Conservation (phyloP, 2,888 invertebrate species). For the Nemotelus nigrinus region DNA sequence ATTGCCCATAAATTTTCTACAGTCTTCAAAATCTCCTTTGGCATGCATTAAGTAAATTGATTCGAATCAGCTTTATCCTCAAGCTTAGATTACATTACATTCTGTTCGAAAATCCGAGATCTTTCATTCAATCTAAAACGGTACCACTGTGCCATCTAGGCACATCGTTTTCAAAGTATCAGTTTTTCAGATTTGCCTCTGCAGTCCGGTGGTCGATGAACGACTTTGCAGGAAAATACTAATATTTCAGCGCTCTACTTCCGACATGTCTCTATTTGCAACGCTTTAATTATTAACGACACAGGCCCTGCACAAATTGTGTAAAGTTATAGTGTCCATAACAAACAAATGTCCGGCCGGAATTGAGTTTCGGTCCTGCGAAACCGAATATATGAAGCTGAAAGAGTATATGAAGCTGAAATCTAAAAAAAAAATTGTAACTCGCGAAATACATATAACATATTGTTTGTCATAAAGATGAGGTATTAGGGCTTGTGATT, state of each 20-base stretch:
- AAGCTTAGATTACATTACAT: too few species aligned
- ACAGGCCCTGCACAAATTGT: conserved; percentile 5
- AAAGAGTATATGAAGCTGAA: too few species aligned
- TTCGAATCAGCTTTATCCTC: too few species aligned
- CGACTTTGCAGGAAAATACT: conserved; percentile 7
- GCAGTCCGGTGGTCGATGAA: background rate
- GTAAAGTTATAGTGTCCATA: conserved; percentile 7
- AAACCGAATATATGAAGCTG: too few species aligned
- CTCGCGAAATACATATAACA: too few species aligned
- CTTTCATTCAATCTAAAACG: background rate
- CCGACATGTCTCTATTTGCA: conserved; percentile 22
- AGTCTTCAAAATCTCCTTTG: too few species aligned
- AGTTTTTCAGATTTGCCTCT: background rate
- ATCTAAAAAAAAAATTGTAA: too few species aligned
- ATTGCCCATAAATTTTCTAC: too few species aligned
- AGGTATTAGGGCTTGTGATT: too few species aligned
- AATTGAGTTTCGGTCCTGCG: background rate
- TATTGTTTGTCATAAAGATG: too few species aligned
- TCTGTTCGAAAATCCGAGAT: background rate
- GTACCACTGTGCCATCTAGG: background rate
- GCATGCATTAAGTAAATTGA: too few species aligned
- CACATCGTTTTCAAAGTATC: background rate
- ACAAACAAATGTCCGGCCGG: background rate
- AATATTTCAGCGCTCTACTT: conserved; percentile 19
- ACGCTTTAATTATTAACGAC: conserved; percentile 22